Percentiles rank a stretch among this genome's conserved stretches.
These are phyloP conservation scores for Hiodon alosoides DNA, from an alignment of 2,113 vertebrate genomes.

Conservation along the genomic window DNA sequence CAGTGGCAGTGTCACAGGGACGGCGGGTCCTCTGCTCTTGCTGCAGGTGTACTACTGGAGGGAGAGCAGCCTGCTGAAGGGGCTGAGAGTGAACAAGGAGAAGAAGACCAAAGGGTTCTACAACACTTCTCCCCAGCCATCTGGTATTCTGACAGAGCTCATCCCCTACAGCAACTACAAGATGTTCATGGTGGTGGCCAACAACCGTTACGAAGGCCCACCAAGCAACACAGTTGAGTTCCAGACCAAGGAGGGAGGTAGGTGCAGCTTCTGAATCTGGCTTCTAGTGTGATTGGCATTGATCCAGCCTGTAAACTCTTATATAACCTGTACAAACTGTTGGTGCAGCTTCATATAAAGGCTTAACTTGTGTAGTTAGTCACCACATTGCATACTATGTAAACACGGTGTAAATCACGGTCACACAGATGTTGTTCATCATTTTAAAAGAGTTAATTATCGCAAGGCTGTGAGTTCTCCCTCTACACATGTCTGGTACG, in stretches of 20 bases:
- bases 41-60: conserved; percentile 89
- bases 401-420: too few species aligned
- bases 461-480: too few species aligned
- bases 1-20: conserved; percentile 20
- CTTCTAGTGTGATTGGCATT: too few species aligned
- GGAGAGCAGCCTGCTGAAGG: conserved; percentile 84
- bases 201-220: conserved; percentile 77
- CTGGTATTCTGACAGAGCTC: conserved; percentile 74
- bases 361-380: too few species aligned
- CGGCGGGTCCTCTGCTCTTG: conserved; percentile 5
- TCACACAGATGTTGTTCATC: too few species aligned
- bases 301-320: too few species aligned
- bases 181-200: conserved; percentile 90
- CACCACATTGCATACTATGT: too few species aligned
- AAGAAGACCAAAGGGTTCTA: conserved; percentile 78
- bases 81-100: conserved; percentile 77
- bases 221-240: conserved; percentile 82
- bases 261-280: conserved; percentile 8
- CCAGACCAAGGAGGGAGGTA: conserved; percentile 90
- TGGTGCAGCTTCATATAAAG: too few species aligned
- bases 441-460: too few species aligned
- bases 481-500: too few species aligned
- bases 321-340: too few species aligned
- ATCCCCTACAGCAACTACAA: conserved; percentile 89
- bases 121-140: conserved; percentile 62